Percentiles rank a stretch among this genome's conserved stretches.
Evolutionary conservation across 2,888 invertebrate genomes (phyloP).

Genomic region (Dendrolimus pini): DNA sequence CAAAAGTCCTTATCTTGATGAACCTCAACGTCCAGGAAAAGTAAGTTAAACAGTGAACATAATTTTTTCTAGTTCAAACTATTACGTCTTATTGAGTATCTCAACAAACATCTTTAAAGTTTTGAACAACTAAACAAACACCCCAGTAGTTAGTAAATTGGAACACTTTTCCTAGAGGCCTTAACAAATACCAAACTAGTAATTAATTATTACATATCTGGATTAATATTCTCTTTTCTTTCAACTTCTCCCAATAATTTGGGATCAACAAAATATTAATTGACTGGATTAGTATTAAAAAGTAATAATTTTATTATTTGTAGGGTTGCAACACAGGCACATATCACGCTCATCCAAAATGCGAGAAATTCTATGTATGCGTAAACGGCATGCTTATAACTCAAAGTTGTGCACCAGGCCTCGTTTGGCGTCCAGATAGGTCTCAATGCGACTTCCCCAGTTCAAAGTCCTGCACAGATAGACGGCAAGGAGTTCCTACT

Average conservation of each 20-base stretch:
- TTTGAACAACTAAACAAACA: too few species aligned
- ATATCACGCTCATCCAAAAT: constrained; percentile 84
- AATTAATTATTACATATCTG: too few species aligned
- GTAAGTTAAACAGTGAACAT: constrained; percentile 22
- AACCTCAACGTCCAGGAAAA: constrained; percentile 40
- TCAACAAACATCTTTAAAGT: too few species aligned
- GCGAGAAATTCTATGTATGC: constrained; percentile 86
- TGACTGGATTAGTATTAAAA: too few species aligned
- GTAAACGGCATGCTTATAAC: constrained; percentile 83
- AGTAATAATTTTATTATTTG: not conserved
- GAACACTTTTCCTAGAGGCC: too few species aligned
- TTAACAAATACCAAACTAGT: too few species aligned
- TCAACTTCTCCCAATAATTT: too few species aligned
- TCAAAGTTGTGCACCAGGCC: constrained; percentile 85
- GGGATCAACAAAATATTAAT: too few species aligned
- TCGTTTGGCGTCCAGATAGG: constrained; percentile 82
- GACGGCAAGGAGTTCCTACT: constrained; percentile 38
- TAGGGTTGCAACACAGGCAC: constrained; percentile 81
- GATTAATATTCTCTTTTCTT: too few species aligned
- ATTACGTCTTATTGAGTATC: too few species aligned
- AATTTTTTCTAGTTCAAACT: too few species aligned
- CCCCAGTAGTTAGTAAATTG: too few species aligned
- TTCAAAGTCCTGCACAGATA: constrained; percentile 77
- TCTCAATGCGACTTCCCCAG: constrained; percentile 86
- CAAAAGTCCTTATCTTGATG: constrained; percentile 32